Conservation (phyloP, 2,888 invertebrate genomes). For the Heliconius ismenius region DNA sequence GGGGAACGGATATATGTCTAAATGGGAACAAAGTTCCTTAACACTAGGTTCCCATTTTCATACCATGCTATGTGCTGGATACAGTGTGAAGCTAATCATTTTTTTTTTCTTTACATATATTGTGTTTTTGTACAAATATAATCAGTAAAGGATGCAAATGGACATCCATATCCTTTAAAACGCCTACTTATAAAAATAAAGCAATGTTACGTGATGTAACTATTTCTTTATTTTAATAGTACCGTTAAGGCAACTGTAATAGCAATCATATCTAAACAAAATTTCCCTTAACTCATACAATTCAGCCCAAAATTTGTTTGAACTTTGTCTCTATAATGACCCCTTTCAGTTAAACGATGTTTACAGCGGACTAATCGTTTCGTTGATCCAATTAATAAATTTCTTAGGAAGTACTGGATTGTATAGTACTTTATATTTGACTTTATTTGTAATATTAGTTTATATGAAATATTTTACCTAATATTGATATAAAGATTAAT, state of each 20-base stretch:
- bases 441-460: neutral
- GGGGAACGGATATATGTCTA: no score
- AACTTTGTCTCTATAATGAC: conserved; percentile 17
- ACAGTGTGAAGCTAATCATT: no score
- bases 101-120: neutral
- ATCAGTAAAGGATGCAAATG: no score
- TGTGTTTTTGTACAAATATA: no score
- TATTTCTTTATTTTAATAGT: conserved; percentile 5
- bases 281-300: neutral
- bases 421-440: conserved; percentile 1
- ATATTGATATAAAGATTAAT: neutral
- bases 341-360: conserved; percentile 19
- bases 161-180: neutral
- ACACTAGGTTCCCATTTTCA: no score
- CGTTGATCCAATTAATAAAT: conserved; percentile 16
- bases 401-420: neutral
- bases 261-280: neutral
- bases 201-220: conserved; percentile 20
- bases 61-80: no score
- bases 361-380: conserved; percentile 27
- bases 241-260: neutral
- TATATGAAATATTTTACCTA: neutral
- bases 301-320: conserved; percentile 8
- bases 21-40: no score
- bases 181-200: conserved; percentile 14